Conservation (phyloP, 2,797 vertebrate species). For the Tiaroga cobitis region DNA sequence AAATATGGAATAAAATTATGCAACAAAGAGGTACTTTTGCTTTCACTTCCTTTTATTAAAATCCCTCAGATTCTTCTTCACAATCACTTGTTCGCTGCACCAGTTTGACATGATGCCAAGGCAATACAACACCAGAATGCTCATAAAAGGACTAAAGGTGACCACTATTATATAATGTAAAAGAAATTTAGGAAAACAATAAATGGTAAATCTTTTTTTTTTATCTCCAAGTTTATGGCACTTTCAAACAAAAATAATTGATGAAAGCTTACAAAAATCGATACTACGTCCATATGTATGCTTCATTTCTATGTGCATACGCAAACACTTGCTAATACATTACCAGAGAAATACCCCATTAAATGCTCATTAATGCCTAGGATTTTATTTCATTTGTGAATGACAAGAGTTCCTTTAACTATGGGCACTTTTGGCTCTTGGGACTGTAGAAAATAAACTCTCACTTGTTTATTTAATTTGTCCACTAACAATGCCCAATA, state of each 20-base stretch:
- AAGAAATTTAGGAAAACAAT: background rate
- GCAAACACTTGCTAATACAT: background rate
- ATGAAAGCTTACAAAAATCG: background rate
- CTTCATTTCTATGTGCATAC: background rate
- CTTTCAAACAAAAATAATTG: background rate
- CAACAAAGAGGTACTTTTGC: slow-evolving; percentile 34
- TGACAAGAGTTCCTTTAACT: background rate
- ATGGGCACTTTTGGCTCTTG: background rate
- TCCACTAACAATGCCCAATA: background rate
- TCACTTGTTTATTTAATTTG: background rate
- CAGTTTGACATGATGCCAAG: background rate
- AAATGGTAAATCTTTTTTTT: background rate
- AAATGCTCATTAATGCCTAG: background rate
- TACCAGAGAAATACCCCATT: background rate
- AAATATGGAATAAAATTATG: slow-evolving; percentile 59
- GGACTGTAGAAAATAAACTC: background rate
- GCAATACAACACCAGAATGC: background rate
- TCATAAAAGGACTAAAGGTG: background rate
- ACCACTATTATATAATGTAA: background rate
- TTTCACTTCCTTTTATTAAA: slow-evolving; percentile 61
- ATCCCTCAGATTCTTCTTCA: slow-evolving; percentile 10
- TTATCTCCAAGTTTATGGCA: background rate
- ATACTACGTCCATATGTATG: background rate
- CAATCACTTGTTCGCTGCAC: background rate
- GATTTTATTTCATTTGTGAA: too few species aligned